These are phyloP conservation scores for Quiscalus mexicanus DNA, from an alignment of 2,113 vertebrate genomes.

Conservation along the genomic window DNA sequence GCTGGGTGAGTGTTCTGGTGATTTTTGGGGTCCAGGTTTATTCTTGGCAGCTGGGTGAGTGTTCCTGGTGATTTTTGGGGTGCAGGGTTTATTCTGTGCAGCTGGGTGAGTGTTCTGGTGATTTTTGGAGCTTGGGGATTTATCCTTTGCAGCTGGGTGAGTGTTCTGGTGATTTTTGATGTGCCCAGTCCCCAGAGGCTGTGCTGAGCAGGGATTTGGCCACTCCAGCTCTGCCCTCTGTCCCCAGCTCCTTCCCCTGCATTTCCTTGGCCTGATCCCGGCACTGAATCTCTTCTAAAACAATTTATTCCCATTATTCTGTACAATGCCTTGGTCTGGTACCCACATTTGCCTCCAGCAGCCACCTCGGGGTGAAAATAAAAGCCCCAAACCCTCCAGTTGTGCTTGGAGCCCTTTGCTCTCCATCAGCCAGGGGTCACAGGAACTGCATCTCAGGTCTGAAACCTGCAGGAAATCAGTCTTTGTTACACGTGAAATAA, in stretches of 20 bases:
- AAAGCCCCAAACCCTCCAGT: not conserved
- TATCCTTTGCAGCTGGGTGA: not conserved
- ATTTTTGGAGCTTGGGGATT: accelerated
- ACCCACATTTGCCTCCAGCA: not conserved
- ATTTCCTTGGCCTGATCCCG: not conserved
- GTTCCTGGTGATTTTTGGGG: not conserved
- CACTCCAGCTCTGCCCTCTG: not conserved
- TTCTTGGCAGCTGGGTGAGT: not conserved
- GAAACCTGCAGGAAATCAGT: conserved; percentile 67
- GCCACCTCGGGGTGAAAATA: not conserved
- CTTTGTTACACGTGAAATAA: conserved; percentile 72
- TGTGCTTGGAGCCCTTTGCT: not conserved
- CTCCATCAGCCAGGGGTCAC: conserved; percentile 44
- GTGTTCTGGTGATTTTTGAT: not conserved
- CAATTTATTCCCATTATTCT: not conserved
- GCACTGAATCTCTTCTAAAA: not conserved
- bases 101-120: not conserved
- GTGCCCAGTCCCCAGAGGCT: not conserved
- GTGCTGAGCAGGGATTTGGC: not conserved
- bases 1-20: not conserved
- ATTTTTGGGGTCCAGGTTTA: accelerated
- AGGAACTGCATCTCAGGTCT: conserved; percentile 14
- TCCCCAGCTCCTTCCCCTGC: not conserved
- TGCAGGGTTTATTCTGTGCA: accelerated
- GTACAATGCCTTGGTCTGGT: not conserved